Evolutionary conservation across 1,140 invertebrate species (phyloP).

Genomic region (Pachypeltis micranthus): DNA sequence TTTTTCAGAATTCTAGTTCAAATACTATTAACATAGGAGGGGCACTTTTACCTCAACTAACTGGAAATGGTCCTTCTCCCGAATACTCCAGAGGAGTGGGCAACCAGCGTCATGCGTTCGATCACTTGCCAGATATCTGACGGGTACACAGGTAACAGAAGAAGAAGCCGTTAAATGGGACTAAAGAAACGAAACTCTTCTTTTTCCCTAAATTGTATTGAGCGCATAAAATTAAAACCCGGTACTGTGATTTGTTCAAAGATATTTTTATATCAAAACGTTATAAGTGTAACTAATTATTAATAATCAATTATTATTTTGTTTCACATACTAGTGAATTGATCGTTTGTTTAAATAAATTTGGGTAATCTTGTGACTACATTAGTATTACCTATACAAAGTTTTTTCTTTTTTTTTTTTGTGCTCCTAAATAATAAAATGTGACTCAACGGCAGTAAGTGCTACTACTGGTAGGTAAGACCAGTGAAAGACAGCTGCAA

Average conservation of each 20-base stretch:
- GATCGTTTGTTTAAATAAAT: no score
- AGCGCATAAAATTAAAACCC: not conserved
- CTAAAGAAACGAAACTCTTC: not conserved
- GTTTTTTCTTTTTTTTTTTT: no score
- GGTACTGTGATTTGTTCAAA: not conserved
- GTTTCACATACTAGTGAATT: no score
- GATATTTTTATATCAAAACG: not conserved
- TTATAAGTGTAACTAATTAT: not conserved
- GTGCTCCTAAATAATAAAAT: no score
- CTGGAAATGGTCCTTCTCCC: conserved; percentile 25
- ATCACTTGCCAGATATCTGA: conserved; percentile 30
- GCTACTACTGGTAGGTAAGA: no score
- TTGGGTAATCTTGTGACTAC: no score
- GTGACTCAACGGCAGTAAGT: no score
- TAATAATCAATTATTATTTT: not conserved
- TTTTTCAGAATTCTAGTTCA: conserved; percentile 22
- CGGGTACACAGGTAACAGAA: conserved; percentile 1
- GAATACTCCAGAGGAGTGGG: conserved; percentile 19
- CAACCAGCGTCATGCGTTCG: conserved; percentile 21
- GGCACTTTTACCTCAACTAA: conserved; percentile 26
- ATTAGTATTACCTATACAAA: no score
- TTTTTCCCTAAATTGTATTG: not conserved
- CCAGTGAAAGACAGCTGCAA: no score
- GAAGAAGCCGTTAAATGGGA: not conserved
- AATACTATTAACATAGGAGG: conserved; percentile 22